phyloP scores from a whole-genome alignment of 2,113 vertebrate species.

The Perca flavescens region DNA sequence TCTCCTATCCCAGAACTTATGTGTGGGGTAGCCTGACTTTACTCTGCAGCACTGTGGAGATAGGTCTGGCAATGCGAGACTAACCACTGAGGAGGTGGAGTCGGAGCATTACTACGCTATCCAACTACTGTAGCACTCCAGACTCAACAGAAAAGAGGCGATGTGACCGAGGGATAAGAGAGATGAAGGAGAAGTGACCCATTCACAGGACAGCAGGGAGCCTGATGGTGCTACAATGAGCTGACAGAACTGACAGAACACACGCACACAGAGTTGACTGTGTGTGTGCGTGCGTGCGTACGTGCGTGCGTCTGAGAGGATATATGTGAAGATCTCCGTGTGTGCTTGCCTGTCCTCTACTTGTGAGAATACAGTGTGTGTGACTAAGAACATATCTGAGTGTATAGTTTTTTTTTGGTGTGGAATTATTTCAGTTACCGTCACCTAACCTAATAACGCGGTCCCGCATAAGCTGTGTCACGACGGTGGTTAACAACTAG shows the following conservation, averaged over 20 bases:
- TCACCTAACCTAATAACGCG: no score
- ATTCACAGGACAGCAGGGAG: slow-evolving; percentile 77
- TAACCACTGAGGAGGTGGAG: neutral
- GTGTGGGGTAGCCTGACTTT: no score
- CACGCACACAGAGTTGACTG: slow-evolving; percentile 35
- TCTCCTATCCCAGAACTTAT: no score
- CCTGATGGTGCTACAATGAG: slow-evolving; percentile 67
- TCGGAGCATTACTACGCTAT: neutral
- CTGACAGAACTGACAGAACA: slow-evolving; percentile 70
- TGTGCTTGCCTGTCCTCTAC: no score
- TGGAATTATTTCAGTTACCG: no score
- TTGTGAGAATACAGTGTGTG: neutral
- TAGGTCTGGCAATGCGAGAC: no score
- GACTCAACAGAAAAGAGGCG: slow-evolving; percentile 40
- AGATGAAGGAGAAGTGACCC: slow-evolving; percentile 70
- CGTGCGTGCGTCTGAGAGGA: slow-evolving; percentile 38
- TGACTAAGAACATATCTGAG: slow-evolving; percentile 9
- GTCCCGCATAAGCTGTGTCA: no score
- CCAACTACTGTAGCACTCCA: slow-evolving; percentile 11
- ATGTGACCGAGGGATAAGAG: slow-evolving; percentile 60
- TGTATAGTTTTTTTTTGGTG: no score
- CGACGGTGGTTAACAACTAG: no score
- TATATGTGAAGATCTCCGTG: slow-evolving; percentile 14
- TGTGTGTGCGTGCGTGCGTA: slow-evolving; percentile 19
- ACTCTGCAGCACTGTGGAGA: no score